Conservation (phyloP, 2,888 invertebrate species). For the Nipponacmea schrenckii region DNA sequence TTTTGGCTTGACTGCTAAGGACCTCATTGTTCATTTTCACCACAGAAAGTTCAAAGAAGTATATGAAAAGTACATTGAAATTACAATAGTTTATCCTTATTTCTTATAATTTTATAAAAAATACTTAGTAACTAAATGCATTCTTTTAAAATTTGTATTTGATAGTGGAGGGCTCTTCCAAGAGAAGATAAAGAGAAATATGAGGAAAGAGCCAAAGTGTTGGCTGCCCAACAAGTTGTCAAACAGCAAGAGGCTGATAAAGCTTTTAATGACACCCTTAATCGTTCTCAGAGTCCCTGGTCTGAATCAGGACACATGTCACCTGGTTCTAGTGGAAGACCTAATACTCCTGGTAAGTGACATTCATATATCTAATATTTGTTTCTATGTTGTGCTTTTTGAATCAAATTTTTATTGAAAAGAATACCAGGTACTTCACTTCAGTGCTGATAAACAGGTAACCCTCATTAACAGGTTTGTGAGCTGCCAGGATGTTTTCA, state of each 20-base stretch:
- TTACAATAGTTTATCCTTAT: no score
- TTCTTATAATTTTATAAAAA: no score
- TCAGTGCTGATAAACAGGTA: no score
- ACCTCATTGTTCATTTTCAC: no score
- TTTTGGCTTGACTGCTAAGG: no score
- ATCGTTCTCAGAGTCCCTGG: conserved; percentile 66
- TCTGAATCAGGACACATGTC: conserved; percentile 54
- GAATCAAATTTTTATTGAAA: not conserved
- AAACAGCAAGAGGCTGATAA: conserved; percentile 67
- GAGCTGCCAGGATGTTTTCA: no score
- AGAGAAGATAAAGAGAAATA: conserved; percentile 89
- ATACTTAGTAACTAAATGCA: no score
- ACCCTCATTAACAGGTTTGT: no score
- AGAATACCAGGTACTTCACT: no score
- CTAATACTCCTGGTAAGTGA: conserved; percentile 31
- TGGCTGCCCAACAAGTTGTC: conserved; percentile 80
- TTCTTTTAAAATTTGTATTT: conserved; percentile 8
- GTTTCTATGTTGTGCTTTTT: not conserved
- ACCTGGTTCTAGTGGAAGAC: conserved; percentile 38
- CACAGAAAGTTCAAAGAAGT: no score
- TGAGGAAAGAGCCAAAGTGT: conserved; percentile 87
- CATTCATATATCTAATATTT: not conserved
- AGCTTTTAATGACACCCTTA: conserved; percentile 65
- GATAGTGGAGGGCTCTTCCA: conserved; percentile 92
- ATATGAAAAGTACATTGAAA: no score